These are phyloP conservation scores for Drosophila funebris DNA, from an alignment of 1,140 invertebrate genomes.

Conservation along the genomic window DNA sequence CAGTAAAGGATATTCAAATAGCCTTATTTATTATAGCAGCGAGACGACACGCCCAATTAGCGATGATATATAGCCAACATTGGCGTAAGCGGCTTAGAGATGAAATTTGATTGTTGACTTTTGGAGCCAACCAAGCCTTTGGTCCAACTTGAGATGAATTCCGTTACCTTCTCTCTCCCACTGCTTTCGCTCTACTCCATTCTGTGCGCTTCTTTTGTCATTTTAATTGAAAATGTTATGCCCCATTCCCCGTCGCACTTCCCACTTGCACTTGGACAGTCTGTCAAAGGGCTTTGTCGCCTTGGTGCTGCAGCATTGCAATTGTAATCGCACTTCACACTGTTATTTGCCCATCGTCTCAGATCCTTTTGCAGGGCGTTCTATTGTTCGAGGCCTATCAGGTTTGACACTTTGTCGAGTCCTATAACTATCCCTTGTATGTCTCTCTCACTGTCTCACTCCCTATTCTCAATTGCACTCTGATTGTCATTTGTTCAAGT, in stretches of 20 bases:
- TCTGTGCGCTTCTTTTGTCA: slow-evolving; percentile 49
- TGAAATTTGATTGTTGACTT: slow-evolving; percentile 49
- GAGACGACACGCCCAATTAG: slow-evolving; percentile 59
- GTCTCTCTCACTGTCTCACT: background rate
- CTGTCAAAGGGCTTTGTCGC: slow-evolving; percentile 10
- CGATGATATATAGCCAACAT: slow-evolving; percentile 45
- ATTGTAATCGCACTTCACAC: slow-evolving; percentile 36
- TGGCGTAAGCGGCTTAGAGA: slow-evolving; percentile 28
- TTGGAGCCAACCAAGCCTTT: slow-evolving; percentile 14
- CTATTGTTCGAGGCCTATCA: slow-evolving; percentile 25
- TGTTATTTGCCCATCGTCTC: slow-evolving; percentile 35
- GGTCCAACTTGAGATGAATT: background rate
- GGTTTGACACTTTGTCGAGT: background rate
- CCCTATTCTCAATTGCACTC: background rate
- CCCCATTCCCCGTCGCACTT: background rate
- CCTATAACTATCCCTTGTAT: background rate
- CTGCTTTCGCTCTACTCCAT: background rate
- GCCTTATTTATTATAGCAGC: slow-evolving; percentile 45
- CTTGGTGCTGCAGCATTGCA: slow-evolving; percentile 25
- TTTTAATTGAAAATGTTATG: slow-evolving; percentile 70
- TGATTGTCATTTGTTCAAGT: slow-evolving; percentile 14
- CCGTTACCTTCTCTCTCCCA: background rate
- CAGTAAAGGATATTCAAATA: slow-evolving; percentile 28
- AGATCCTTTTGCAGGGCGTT: slow-evolving; percentile 8
- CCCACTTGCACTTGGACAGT: slow-evolving; percentile 3